phyloP scores from a whole-genome alignment of 2,113 vertebrate species.

The Anser cygnoides region DNA sequence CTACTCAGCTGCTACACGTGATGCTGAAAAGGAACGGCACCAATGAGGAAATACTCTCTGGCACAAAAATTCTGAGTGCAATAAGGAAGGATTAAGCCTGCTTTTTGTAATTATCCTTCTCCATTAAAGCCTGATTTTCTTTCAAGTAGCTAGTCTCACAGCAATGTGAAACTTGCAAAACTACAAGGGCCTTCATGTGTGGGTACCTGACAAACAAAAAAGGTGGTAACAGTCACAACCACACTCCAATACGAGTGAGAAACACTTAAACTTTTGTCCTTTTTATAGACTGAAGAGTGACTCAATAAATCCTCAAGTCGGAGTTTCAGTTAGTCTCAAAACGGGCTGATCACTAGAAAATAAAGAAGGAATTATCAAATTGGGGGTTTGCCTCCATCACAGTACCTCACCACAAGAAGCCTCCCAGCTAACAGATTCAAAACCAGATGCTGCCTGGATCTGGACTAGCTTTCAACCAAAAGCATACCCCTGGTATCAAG shows the following conservation, averaged over 20 bases:
- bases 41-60: not conserved
- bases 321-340: not conserved
- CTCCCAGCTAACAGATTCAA: not conserved
- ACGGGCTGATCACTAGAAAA: not conserved
- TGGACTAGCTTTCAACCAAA: not conserved
- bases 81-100: not conserved
- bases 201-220: slow-evolving; percentile 36
- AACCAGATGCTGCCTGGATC: not conserved
- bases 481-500: not conserved
- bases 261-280: slow-evolving; percentile 17
- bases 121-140: not conserved
- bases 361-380: not conserved
- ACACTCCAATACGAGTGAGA: not conserved
- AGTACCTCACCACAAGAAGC: not conserved
- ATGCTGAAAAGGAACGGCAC: not conserved
- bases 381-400: not conserved
- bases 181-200: not conserved
- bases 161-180: not conserved
- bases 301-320: not conserved
- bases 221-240: not conserved
- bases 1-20: not conserved
- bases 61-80: not conserved
- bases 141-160: not conserved
- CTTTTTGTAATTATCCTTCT: not conserved
- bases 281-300: slow-evolving; percentile 6